Base-by-base conservation (phyloP, 2,888 invertebrate species). In the Erebia aethiops region DNA sequence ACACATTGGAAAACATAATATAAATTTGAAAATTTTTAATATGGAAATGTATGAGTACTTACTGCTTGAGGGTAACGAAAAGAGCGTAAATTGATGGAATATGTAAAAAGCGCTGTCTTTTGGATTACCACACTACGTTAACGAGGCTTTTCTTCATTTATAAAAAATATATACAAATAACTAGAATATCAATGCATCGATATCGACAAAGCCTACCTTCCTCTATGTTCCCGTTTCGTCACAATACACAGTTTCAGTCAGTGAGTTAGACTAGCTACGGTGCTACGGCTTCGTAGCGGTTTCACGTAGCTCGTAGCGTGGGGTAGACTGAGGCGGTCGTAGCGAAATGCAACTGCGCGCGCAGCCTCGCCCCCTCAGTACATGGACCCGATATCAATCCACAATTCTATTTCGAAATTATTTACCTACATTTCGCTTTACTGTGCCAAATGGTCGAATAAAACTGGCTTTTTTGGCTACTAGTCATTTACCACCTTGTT, bases 371-470 rank as follows among this genome's bases (percentile, higher is more conserved):
- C 92, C 90, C 89, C 86, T 77, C 86, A 87, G 87, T 72, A 87
- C 85, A 82, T 86, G 86, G 86, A 89, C 86, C 90, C 90, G 82
- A 92, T 92, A 92, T 88, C 89, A 90, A 91, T 91, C 88, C 88
- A 85, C 84, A 83, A 82, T 83, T 82, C 83, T 85, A 87, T 87
- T 89, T 84, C 80, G 75, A 84, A 88, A 84, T 86, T 81, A 86
- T 86, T 87, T 84, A 82, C 79, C 79, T 83, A 84, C 82, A 85
- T 83, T 85, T 82, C 78, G 84, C 82, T 84, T 79, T 77, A 76
- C 77, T 78, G 73, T 70, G 70, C 71, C 68, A 72, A 75, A 69
- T 62, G 41, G 52, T 16, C 41, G 0, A 16, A 41, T 21, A n/a
- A 41, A 51, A 14, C 16, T 54, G 16, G 18, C 13, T 57, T 57